Evolutionary conservation across 2,888 invertebrate genomes (phyloP).

Genomic region (Hirtodrosophila confusa): DNA sequence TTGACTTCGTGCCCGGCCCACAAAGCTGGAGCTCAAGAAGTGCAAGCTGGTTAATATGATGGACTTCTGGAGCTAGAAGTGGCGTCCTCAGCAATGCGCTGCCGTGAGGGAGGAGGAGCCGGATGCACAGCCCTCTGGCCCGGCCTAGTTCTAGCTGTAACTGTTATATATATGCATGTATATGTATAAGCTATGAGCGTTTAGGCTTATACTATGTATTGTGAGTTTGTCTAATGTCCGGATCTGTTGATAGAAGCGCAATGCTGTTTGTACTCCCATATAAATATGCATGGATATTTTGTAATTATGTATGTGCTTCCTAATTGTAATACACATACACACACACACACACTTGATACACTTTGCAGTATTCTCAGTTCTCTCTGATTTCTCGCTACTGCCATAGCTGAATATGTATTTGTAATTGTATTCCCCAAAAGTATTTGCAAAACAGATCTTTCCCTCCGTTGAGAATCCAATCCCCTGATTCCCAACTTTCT

Average conservation of each 20-base stretch:
- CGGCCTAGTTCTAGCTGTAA: slow-evolving; percentile 43
- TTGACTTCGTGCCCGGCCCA: slow-evolving; percentile 85
- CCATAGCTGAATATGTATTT: slow-evolving; percentile 61
- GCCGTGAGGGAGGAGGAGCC: slow-evolving; percentile 63
- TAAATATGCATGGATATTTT: slow-evolving; percentile 9
- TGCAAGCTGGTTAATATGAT: slow-evolving; percentile 85
- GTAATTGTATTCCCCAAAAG: slow-evolving; percentile 44
- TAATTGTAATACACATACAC: slow-evolving; percentile 8
- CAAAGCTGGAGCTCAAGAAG: slow-evolving; percentile 84
- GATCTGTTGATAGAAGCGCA: slow-evolving; percentile 38
- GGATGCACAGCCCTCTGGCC: slow-evolving; percentile 8
- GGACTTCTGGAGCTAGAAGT: slow-evolving; percentile 84
- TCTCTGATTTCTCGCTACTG: slow-evolving; percentile 63
- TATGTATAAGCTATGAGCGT: slow-evolving; percentile 46
- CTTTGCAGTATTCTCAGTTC: slow-evolving; percentile 68
- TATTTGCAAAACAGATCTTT: slow-evolving; percentile 40
- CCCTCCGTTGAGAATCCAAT: slow-evolving; percentile 12
- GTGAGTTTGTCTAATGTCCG: slow-evolving; percentile 18
- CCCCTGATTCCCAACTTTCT: slow-evolving; percentile 11
- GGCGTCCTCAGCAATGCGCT: slow-evolving; percentile 73
- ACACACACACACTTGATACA: slow-evolving; percentile 47
- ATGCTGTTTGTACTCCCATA: slow-evolving; percentile 45
- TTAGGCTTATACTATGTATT: slow-evolving; percentile 14
- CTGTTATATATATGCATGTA: slow-evolving; percentile 28
- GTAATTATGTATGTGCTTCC: slow-evolving; percentile 2